A percentile compares a stretch with the other conserved stretches of the same genome.
These are phyloP conservation scores for Micromys minutus DNA, from an alignment of 2,113 vertebrate species.

Conservation along the genomic window DNA sequence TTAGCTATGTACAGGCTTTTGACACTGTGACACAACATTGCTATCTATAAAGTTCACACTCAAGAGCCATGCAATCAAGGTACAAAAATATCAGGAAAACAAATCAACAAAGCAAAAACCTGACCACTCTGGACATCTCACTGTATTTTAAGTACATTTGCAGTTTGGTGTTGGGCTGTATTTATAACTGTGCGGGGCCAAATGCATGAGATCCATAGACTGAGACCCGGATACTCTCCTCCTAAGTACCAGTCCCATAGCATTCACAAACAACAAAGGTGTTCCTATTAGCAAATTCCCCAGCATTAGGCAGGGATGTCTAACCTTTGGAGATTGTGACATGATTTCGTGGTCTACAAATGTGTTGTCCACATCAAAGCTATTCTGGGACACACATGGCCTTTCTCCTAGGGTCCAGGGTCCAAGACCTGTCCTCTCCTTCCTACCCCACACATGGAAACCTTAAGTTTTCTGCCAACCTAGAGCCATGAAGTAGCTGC, in stretches of 20 bases:
- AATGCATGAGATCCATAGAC: neutral
- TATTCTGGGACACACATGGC: neutral
- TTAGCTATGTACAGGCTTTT: neutral
- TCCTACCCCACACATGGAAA: fast-evolving
- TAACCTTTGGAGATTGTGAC: neutral
- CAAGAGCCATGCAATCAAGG: neutral
- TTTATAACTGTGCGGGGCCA: neutral
- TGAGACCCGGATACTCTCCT: neutral
- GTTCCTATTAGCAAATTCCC: neutral
- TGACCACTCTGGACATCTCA: neutral
- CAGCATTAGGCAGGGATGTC: neutral
- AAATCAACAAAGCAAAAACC: neutral
- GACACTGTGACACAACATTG: too few relatives aligned
- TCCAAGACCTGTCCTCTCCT: neutral
- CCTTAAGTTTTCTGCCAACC: neutral
- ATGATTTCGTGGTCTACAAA: neutral
- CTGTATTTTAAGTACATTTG: neutral
- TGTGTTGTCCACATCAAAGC: neutral
- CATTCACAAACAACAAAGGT: neutral
- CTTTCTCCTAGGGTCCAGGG: neutral
- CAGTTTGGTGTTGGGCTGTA: neutral
- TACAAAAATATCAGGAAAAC: neutral
- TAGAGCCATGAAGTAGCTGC: neutral
- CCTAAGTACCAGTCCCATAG: neutral
- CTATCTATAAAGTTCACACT: neutral